These are phyloP conservation scores for Diaperis boleti DNA, from an alignment of 2,888 invertebrate genomes.

Conservation along the genomic window DNA sequence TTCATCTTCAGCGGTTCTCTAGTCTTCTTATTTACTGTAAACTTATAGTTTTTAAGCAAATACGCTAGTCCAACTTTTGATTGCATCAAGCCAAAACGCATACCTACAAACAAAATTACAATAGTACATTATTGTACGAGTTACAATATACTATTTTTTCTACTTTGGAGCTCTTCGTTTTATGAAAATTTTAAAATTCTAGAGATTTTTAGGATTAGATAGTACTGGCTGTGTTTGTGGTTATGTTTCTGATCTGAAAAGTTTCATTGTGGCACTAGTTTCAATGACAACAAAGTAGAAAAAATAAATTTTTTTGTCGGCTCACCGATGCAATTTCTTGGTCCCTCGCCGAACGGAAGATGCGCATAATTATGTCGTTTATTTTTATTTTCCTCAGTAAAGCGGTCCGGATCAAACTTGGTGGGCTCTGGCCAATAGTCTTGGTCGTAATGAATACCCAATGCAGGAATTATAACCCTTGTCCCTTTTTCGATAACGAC, in stretches of 20 bases:
- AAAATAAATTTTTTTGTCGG: too few species aligned
- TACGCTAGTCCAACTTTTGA: constrained; percentile 54
- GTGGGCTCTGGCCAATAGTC: constrained; percentile 43
- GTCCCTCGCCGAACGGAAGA: constrained; percentile 59
- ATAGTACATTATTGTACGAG: neutral
- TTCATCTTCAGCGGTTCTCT: constrained; percentile 49
- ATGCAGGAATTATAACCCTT: constrained; percentile 48
- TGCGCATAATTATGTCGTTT: constrained; percentile 38
- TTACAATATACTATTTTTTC: neutral
- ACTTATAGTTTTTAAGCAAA: constrained; percentile 50
- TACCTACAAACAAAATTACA: constrained; percentile 45
- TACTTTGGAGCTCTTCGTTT: too few species aligned
- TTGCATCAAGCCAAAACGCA: constrained; percentile 58
- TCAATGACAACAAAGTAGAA: too few species aligned
- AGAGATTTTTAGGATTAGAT: too few species aligned
- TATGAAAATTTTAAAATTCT: too few species aligned
- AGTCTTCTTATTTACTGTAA: constrained; percentile 52
- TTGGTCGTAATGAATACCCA: constrained; percentile 48
- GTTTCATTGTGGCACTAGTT: too few species aligned
- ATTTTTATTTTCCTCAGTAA: constrained; percentile 40
- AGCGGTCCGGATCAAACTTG: constrained; percentile 43
- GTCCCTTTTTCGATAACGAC: constrained; percentile 57
- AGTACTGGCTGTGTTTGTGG: too few species aligned
- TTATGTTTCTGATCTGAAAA: too few species aligned
- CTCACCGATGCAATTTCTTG: constrained; percentile 46